A percentile compares a stretch with the other conserved stretches of the same genome.
These are phyloP conservation scores for Orientallactaga sibirica DNA, from an alignment of 2,797 vertebrate genomes.

Conservation along the genomic window DNA sequence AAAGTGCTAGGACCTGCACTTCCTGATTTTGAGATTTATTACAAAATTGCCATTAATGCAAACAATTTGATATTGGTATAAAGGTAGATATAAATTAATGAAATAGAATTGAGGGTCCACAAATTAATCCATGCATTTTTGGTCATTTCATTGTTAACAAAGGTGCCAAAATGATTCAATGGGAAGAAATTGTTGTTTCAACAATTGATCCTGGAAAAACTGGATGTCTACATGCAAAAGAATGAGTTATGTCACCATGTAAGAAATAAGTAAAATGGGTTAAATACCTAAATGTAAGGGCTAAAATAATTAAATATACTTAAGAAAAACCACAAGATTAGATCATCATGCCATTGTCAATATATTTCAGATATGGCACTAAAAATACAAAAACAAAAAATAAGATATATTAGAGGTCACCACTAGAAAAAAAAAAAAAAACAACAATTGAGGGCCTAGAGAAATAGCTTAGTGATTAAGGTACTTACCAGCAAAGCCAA, in stretches of 20 bases:
- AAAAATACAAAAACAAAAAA: not conserved
- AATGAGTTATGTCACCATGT: not conserved
- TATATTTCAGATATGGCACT: not conserved
- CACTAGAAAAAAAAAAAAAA: not conserved
- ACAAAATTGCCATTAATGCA: slow-evolving; percentile 7
- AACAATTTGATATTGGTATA: not conserved
- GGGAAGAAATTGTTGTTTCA: not conserved
- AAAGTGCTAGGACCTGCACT: slow-evolving; percentile 2
- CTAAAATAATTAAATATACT: not conserved
- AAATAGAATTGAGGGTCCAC: not conserved
- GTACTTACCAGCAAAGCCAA: too few species aligned
- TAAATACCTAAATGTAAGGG: not conserved
- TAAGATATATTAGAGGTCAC: not conserved
- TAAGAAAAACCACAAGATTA: not conserved
- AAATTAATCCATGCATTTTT: not conserved
- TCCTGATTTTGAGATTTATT: slow-evolving; percentile 10
- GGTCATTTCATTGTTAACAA: not conserved
- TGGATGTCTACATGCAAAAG: not conserved
- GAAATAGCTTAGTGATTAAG: too few species aligned
- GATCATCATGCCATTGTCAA: not conserved
- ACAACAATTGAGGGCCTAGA: too few species aligned
- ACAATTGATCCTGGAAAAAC: not conserved
- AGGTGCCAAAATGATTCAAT: not conserved
- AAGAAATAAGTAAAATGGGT: not conserved
- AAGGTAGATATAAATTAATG: not conserved